Percentiles rank a stretch among this genome's conserved stretches.
These are phyloP conservation scores for Caracal caracal DNA, from an alignment of 2,113 vertebrate genomes.

Conservation along the genomic window DNA sequence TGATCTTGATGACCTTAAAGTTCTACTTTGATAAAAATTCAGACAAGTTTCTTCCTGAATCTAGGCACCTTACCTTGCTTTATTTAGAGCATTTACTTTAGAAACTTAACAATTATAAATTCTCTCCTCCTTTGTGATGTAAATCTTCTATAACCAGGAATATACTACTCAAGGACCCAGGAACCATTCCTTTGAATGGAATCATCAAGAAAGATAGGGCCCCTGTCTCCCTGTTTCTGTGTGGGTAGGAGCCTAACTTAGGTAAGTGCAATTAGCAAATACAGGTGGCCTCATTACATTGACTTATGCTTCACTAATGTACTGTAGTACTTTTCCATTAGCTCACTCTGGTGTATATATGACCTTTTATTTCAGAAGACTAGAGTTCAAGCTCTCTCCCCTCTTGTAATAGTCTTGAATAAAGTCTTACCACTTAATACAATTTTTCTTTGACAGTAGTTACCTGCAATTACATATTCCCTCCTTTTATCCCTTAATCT, in stretches of 20 bases:
- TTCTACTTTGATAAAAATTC: neutral
- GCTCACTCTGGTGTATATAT: neutral
- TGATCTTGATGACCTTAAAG: neutral
- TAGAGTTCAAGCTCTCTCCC: neutral
- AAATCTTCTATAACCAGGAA: neutral
- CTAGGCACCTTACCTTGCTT: neutral
- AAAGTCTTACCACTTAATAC: neutral
- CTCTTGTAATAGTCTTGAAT: neutral
- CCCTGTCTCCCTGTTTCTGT: neutral
- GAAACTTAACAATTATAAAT: neutral
- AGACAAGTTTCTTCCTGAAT: neutral
- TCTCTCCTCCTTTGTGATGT: neutral
- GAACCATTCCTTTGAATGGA: neutral
- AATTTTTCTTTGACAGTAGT: neutral
- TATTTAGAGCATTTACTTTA: neutral
- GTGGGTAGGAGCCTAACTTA: neutral
- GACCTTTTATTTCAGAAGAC: neutral
- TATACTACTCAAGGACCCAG: neutral
- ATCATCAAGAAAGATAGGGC: neutral
- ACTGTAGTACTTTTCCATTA: neutral
- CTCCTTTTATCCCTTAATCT: neutral
- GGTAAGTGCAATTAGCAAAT: neutral
- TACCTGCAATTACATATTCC: neutral
- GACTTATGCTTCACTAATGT: fast-evolving
- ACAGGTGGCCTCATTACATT: neutral